phyloP scores from a whole-genome alignment of 1,140 invertebrate species.

The Centruroides sculpturatus region DNA sequence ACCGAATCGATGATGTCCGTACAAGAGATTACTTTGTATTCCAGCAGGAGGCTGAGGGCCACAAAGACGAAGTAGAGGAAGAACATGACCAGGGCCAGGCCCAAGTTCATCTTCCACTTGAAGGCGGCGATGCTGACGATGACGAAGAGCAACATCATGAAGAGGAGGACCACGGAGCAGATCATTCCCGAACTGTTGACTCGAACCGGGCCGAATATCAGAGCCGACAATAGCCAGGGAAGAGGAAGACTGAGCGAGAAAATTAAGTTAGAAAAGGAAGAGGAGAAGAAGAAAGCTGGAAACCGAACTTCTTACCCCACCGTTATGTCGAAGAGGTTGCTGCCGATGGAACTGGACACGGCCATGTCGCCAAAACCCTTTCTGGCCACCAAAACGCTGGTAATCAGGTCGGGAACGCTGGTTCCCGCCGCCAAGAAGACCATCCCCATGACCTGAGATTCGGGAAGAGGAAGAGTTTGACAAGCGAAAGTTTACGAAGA shows the following conservation, averaged over 20 bases:
- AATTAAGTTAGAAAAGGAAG: no score
- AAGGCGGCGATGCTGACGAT: conserved; percentile 88
- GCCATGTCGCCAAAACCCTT: conserved; percentile 98
- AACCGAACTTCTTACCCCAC: conserved; percentile 31
- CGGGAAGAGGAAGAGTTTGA: not conserved
- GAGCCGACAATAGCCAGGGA: conserved; percentile 83
- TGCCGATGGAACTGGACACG: conserved; percentile 94
- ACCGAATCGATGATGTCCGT: not conserved
- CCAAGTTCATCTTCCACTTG: conserved; percentile 92
- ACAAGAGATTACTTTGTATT: conserved; percentile 70
- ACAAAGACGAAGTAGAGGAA: conserved; percentile 91
- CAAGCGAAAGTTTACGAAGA: not conserved
- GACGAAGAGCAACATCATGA: conserved; percentile 88
- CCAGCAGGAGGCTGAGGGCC: conserved; percentile 78
- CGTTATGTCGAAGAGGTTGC: conserved; percentile 96
- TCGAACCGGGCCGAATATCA: conserved; percentile 66
- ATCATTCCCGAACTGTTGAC: conserved; percentile 90
- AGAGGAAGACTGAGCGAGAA: conserved; percentile 65
- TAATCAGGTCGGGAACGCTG: conserved; percentile 89
- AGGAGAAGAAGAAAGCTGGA: no score
- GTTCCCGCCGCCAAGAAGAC: conserved; percentile 90
- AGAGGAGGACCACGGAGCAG: conserved; percentile 90
- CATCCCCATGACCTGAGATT: conserved; percentile 61
- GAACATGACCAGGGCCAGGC: conserved; percentile 91
- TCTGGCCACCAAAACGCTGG: conserved; percentile 85